Evolutionary conservation across 2,113 vertebrate species (phyloP).

Genomic region (Indicator maculatus): DNA sequence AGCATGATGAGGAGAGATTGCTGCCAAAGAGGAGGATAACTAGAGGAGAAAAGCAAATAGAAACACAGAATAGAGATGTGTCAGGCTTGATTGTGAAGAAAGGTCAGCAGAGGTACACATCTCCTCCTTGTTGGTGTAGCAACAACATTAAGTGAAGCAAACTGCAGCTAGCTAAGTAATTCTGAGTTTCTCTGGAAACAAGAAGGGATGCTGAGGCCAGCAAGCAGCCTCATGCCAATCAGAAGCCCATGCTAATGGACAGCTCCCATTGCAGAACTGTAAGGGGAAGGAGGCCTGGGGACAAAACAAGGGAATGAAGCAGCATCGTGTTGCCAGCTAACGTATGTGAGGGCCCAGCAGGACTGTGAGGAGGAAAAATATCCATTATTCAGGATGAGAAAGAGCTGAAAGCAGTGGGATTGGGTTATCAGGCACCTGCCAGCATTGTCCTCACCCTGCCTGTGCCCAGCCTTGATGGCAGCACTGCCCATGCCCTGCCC

Average conservation of each 20-base stretch:
- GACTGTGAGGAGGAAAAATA: background rate
- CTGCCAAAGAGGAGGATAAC: background rate
- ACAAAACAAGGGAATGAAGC: background rate
- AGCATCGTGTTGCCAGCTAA: background rate
- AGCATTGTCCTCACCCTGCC: background rate
- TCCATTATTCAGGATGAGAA: background rate
- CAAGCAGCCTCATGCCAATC: background rate
- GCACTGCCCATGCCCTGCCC: background rate
- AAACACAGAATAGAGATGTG: background rate
- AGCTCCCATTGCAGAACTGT: background rate
- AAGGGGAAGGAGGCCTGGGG: background rate
- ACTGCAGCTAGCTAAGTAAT: background rate
- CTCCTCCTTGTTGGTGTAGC: background rate
- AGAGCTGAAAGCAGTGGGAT: background rate
- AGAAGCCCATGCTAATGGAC: background rate
- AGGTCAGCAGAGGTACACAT: background rate
- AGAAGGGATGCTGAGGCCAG: background rate
- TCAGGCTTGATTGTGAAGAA: background rate
- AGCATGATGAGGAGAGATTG: background rate
- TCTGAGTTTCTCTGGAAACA: background rate
- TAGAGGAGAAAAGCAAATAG: background rate
- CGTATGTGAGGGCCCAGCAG: background rate
- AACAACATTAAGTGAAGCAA: background rate
- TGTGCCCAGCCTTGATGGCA: accelerated
- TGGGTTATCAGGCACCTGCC: background rate